A percentile compares a stretch with the other conserved stretches of the same genome.
These are phyloP conservation scores for Mellivora capensis DNA, from an alignment of 2,113 vertebrate genomes.

Conservation along the genomic window DNA sequence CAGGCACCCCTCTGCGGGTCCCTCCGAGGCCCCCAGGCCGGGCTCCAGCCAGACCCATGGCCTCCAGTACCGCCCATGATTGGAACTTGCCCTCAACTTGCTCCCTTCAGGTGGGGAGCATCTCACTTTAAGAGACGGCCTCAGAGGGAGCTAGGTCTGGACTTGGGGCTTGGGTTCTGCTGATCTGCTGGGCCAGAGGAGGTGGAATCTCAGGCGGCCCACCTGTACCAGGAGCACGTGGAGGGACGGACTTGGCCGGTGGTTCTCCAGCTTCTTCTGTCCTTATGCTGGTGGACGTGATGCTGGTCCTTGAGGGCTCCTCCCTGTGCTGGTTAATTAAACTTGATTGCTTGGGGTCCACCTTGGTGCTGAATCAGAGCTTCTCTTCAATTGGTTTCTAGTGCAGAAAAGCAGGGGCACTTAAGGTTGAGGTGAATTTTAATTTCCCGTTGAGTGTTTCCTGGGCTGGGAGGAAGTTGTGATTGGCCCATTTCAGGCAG, in stretches of 20 bases:
- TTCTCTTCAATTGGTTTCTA: neutral
- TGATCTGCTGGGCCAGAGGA: neutral
- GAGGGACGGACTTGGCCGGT: accelerated
- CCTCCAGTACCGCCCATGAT: neutral
- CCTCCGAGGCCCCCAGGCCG: too few species aligned
- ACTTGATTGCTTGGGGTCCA: neutral
- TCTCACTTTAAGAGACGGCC: neutral
- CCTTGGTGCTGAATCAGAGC: neutral
- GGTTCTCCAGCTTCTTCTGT: neutral
- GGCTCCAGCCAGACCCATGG: neutral
- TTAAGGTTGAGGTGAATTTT: neutral
- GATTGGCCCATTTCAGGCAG: neutral
- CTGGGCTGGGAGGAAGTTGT: neutral
- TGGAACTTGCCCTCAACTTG: neutral
- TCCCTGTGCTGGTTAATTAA: neutral
- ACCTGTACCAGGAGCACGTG: accelerated
- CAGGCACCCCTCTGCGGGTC: too few species aligned
- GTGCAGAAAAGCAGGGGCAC: neutral
- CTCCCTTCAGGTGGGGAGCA: too few species aligned
- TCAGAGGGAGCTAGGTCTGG: too few species aligned
- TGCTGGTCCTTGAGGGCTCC: neutral
- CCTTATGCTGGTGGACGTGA: neutral
- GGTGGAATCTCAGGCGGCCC: neutral
- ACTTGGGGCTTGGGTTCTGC: neutral
- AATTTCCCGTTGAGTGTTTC: neutral